Conservation (phyloP, 2,113 vertebrate genomes). For the Solea senegalensis region DNA sequence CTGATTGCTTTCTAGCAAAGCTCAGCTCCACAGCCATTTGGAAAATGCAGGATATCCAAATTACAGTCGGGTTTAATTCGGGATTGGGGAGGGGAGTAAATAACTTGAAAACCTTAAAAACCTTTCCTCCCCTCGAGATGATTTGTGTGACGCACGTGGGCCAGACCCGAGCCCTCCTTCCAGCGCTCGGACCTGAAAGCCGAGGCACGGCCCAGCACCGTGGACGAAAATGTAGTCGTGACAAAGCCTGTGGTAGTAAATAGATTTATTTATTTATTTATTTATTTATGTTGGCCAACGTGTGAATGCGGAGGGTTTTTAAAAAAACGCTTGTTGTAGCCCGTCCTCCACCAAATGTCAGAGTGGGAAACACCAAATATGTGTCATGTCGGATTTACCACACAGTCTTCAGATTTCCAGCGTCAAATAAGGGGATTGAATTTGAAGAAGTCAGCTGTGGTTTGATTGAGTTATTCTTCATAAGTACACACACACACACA, state of each 20-base stretch:
- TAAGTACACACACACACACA: neutral
- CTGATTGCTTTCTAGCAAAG: constrained; percentile 70
- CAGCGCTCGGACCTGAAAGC: neutral
- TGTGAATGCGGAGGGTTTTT: constrained; percentile 40
- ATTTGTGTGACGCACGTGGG: constrained; percentile 25
- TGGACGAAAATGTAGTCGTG: constrained; percentile 12
- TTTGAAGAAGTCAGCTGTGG: constrained; percentile 35
- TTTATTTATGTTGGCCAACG: constrained; percentile 40
- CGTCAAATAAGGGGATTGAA: constrained; percentile 21
- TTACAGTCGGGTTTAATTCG: constrained; percentile 61
- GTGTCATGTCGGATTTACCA: constrained; percentile 26
- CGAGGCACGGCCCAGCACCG: neutral
- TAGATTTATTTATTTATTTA: neutral
- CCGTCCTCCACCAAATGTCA: constrained; percentile 21
- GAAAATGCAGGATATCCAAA: constrained; percentile 72
- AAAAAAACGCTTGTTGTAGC: constrained; percentile 2
- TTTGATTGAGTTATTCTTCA: constrained; percentile 28
- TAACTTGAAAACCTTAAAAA: constrained; percentile 30
- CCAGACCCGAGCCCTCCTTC: constrained; percentile 22
- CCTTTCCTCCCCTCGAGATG: constrained; percentile 17
- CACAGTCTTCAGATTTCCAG: constrained; percentile 35
- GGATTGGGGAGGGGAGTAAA: constrained; percentile 26
- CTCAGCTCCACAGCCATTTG: constrained; percentile 61
- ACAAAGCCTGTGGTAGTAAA: constrained; percentile 27
- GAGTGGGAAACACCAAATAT: constrained; percentile 35